phyloP scores from a whole-genome alignment of 2,113 vertebrate genomes.

The Nyctibius bracteatus region DNA sequence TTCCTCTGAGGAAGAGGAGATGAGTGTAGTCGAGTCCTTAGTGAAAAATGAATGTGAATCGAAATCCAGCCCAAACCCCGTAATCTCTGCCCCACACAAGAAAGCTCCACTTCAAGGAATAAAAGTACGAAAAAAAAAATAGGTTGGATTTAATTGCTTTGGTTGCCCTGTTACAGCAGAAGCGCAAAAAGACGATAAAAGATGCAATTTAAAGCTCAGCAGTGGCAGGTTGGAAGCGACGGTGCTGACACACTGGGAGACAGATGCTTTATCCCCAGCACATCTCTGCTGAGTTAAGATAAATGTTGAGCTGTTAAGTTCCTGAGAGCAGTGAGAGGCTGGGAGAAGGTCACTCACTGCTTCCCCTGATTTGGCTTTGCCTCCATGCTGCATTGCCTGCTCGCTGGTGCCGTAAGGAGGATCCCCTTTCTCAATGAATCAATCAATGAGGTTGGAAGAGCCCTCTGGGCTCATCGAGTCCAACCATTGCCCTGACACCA shows the following conservation, averaged over 20 bases:
- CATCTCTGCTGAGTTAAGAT: constrained; percentile 39
- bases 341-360: not conserved
- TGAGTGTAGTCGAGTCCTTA: not conserved
- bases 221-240: accelerated
- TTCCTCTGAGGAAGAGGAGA: not conserved
- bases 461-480: too few relatives aligned
- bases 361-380: not conserved
- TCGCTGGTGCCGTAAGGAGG: not conserved
- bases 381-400: not conserved
- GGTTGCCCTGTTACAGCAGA: not conserved
- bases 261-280: not conserved
- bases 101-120: not conserved
- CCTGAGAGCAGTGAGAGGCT: not conserved
- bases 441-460: too few relatives aligned
- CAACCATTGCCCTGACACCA: too few relatives aligned
- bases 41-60: not conserved
- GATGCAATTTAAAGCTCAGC: constrained; percentile 9
- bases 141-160: constrained; percentile 49
- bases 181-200: not conserved
- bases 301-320: not conserved
- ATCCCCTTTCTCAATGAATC: too few relatives aligned
- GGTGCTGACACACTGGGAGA: not conserved
- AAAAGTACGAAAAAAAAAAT: not conserved
- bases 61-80: not conserved
- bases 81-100: not conserved